Evolutionary conservation across 2,888 invertebrate genomes (phyloP), one percentile per base, ranked within the genome.

Genomic region (Xestoiulus laeticollis): DNA sequence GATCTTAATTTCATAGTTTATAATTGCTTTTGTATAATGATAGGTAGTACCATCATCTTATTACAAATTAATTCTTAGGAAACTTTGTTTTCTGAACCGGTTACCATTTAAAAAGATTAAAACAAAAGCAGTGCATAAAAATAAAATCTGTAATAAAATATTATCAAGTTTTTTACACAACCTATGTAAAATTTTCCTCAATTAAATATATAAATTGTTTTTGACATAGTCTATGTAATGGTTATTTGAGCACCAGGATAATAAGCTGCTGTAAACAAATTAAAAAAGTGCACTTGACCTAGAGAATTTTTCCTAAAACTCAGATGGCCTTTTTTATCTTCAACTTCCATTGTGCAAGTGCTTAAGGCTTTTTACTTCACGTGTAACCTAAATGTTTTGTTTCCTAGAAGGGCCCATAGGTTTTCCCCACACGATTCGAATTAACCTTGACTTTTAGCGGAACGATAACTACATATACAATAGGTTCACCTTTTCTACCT

Each of bases 361-460:
- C 78, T 78, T 78, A 78, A 30, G 78, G 78, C 30, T 30, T 78
- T 78, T 78, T 78, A 30, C 3, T 26, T 26, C 30, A 14, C 78
- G 30, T 78, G 78, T 30, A 78, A 78, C 78, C 78, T 26, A 78
- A 78, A 78, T 78, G 30, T 78, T 30, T 78, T 30, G 78, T 30
- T 78, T 78, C 78, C 78, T 78, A 78, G 78, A 78, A 78, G 78
- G 78, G 78, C 78, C 78, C 78, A 78, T 78, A 78, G 78, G 78
- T 30, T 78, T 30, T 78, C 30, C n/a, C 78, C 78, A 1, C 78
- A 78, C 30, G 78, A 59, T 78, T 78, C 30, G 30, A 78, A 78
- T 78, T 78, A 78, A 78, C 78, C 78, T 78, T 78, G 78, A 78
- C 78, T 30, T 78, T 78, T 78, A 78, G 78, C 14, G 14, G 30